Conservation (phyloP, 2,888 invertebrate species). For the Pristionchus entomophagus region DNA sequence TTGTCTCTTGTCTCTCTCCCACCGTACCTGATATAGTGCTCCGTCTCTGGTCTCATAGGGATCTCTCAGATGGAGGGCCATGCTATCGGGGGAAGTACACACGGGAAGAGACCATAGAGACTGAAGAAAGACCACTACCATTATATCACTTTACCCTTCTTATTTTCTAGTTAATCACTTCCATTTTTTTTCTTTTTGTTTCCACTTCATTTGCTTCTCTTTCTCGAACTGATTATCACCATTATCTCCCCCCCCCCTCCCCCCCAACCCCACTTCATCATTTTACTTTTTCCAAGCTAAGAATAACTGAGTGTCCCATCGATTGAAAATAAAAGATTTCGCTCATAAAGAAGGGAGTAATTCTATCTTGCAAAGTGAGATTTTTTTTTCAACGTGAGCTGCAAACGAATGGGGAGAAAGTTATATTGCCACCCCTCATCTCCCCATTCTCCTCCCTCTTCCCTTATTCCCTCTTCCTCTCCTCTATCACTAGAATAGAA, state of each 20-base stretch:
- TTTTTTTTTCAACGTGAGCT: no score
- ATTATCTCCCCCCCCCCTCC: no score
- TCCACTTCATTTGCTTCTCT: neutral
- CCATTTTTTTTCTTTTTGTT: neutral
- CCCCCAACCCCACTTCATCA: neutral
- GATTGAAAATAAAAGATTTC: no score
- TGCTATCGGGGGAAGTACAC: neutral
- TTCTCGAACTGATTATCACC: slow-evolving; percentile 11
- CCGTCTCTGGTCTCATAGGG: slow-evolving; percentile 23
- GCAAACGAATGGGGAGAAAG: no score
- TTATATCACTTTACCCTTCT: neutral
- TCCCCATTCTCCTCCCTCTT: no score
- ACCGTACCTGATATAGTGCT: neutral
- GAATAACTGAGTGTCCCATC: no score
- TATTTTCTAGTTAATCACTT: neutral
- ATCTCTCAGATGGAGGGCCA: slow-evolving; percentile 42
- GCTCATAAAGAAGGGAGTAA: neutral
- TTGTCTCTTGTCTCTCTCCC: neutral
- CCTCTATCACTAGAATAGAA: no score
- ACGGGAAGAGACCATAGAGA: neutral
- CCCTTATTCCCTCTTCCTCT: neutral
- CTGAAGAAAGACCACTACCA: neutral
- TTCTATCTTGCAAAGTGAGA: no score
- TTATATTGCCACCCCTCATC: no score
- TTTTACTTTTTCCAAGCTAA: no score